Evolutionary conservation across 2,797 vertebrate species (phyloP).

Genomic region (Darevskia nairensis): DNA sequence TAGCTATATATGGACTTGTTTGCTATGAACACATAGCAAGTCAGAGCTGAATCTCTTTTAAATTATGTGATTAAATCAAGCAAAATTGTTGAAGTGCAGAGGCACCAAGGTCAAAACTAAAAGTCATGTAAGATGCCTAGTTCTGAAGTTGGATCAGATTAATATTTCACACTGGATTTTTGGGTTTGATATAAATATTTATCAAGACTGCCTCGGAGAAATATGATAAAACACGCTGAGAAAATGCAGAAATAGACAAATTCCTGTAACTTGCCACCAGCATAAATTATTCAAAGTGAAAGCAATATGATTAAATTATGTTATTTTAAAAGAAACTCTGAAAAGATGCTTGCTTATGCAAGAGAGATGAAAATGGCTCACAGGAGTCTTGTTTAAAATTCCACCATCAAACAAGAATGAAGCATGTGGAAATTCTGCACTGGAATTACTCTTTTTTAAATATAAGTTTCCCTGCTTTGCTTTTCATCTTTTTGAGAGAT

Average conservation of each 20-base stretch:
- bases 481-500: neutral
- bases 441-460: slow-evolving; percentile 6
- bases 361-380: slow-evolving; percentile 33
- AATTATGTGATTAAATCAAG: neutral
- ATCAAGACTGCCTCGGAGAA: slow-evolving; percentile 32
- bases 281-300: slow-evolving; percentile 60
- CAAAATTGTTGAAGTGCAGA: neutral
- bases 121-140: slow-evolving; percentile 12
- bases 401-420: neutral
- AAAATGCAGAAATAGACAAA: slow-evolving; percentile 48
- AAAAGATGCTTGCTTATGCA: slow-evolving; percentile 35
- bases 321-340: slow-evolving; percentile 16
- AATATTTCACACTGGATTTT: slow-evolving; percentile 46
- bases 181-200: slow-evolving; percentile 42
- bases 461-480: neutral
- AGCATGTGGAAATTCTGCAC: slow-evolving; percentile 10
- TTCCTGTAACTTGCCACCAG: slow-evolving; percentile 39
- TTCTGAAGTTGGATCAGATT: slow-evolving; percentile 22
- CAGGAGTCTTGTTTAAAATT: neutral
- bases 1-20: neutral
- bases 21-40: neutral
- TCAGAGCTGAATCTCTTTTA: neutral
- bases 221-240: slow-evolving; percentile 41
- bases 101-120: slow-evolving; percentile 15
- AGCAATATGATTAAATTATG: slow-evolving; percentile 41